Conservation (phyloP, 2,888 invertebrate genomes). For the Plebejus melissa region DNA sequence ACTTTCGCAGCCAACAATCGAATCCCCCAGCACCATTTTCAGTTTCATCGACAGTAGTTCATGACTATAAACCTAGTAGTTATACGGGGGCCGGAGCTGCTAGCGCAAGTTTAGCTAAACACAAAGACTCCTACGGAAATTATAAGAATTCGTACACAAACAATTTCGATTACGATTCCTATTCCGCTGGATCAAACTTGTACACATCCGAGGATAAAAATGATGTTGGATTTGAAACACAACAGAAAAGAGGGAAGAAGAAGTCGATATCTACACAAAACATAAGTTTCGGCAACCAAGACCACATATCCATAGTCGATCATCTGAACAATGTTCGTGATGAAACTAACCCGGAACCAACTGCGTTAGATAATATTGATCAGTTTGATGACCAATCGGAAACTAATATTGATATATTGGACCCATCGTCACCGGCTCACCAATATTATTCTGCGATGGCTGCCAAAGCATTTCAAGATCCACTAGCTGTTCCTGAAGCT, state of each 20-base stretch:
- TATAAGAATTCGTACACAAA: conserved; percentile 57
- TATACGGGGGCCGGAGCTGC: conserved; percentile 43
- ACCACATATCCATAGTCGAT: conserved; percentile 59
- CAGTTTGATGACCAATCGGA: conserved; percentile 46
- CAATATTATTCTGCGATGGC: conserved; percentile 64
- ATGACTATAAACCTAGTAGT: conserved; percentile 60
- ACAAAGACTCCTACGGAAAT: conserved; percentile 54
- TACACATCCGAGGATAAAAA: conserved; percentile 51
- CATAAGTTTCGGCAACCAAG: conserved; percentile 64
- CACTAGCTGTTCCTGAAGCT: conserved; percentile 54
- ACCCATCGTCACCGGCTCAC: conserved; percentile 58
- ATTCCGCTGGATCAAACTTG: conserved; percentile 59
- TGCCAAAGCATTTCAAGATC: conserved; percentile 57
- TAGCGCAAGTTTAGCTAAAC: conserved; percentile 48
- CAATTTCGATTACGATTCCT: conserved; percentile 61
- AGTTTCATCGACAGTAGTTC: conserved; percentile 60
- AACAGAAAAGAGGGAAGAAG: conserved; percentile 54
- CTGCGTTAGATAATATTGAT: conserved; percentile 50
- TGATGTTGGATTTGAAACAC: conserved; percentile 43
- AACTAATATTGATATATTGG: conserved; percentile 50
- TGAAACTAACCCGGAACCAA: conserved; percentile 42
- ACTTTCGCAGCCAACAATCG: conserved; percentile 50
- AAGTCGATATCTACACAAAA: conserved; percentile 71
- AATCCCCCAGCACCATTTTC: conserved; percentile 57
- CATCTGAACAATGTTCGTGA: conserved; percentile 53